These are phyloP conservation scores for Onthophagus taurus DNA, from an alignment of 1,140 invertebrate genomes.

Conservation along the genomic window DNA sequence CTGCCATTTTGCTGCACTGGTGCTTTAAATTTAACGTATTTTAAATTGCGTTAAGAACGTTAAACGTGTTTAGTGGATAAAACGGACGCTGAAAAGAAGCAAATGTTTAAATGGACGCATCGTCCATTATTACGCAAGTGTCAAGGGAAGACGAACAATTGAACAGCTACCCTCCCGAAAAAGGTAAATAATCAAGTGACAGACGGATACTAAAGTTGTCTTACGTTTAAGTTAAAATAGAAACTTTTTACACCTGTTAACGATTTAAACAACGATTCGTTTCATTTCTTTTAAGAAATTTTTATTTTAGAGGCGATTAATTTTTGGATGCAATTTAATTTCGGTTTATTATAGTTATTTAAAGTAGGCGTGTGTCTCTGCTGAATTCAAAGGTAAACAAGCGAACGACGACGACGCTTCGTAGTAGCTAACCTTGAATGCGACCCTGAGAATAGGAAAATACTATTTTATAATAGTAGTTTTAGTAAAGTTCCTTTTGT, in stretches of 20 bases:
- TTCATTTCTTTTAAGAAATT: too few species aligned
- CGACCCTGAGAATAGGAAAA: slow-evolving; percentile 24
- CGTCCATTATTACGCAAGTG: slow-evolving; percentile 96
- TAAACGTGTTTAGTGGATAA: slow-evolving; percentile 20
- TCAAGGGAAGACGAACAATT: slow-evolving; percentile 92
- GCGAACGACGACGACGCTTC: slow-evolving; percentile 18
- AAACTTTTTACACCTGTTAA: slow-evolving; percentile 47
- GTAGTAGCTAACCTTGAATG: slow-evolving; percentile 31
- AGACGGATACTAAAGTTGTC: too few species aligned
- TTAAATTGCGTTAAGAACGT: slow-evolving; percentile 7
- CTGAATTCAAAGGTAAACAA: slow-evolving; percentile 19
- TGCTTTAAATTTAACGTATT: slow-evolving; percentile 26
- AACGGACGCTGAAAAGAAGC: slow-evolving; percentile 35
- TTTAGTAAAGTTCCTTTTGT: too few species aligned
- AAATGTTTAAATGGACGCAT: slow-evolving; percentile 92
- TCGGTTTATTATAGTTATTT: too few species aligned
- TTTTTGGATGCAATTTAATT: too few species aligned
- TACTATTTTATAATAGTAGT: slow-evolving; percentile 19
- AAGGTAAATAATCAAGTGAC: slow-evolving; percentile 63
- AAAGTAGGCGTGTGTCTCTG: slow-evolving; percentile 29
- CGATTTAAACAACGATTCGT: too few species aligned
- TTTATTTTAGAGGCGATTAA: too few species aligned
- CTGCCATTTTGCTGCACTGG: slow-evolving; percentile 34
- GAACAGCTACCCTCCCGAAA: slow-evolving; percentile 81
- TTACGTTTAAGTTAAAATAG: slow-evolving; percentile 28